A percentile compares a stretch with the other conserved stretches of the same genome.
Evolutionary conservation across 92 coral and sea anemone genomes (phyloP).

Genomic region (Virgularia gustaviana): DNA sequence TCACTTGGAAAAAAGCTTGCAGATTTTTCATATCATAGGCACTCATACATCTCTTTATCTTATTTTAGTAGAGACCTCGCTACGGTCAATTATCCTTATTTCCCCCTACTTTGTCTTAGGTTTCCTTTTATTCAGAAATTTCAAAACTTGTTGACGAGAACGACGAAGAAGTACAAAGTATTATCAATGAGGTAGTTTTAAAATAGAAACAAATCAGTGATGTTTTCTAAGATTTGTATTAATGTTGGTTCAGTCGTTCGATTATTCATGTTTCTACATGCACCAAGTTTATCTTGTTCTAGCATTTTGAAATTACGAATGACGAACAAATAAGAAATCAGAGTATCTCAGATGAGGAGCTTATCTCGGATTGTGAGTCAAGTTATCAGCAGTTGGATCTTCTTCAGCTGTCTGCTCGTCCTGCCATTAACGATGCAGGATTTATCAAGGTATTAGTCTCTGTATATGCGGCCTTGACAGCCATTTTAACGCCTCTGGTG

Average conservation of each 20-base stretch:
- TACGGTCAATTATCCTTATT: neutral
- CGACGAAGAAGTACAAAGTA: slow-evolving; percentile 13
- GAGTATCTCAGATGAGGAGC: slow-evolving; percentile 22
- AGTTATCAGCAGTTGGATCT: slow-evolving; percentile 24
- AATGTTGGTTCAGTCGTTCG: neutral
- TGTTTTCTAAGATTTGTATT: neutral
- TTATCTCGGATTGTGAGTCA: slow-evolving; percentile 34
- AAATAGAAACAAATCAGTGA: too few relatives aligned
- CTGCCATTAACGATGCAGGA: neutral
- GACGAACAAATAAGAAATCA: neutral
- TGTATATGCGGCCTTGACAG: too few relatives aligned
- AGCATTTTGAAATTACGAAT: slow-evolving; percentile 17
- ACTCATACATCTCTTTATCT: neutral
- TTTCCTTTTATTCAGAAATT: slow-evolving; percentile 15
- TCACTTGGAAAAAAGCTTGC: too few relatives aligned
- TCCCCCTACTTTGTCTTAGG: neutral
- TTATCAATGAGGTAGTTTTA: slow-evolving; percentile 25
- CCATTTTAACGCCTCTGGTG: too few relatives aligned
- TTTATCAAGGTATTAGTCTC: slow-evolving; percentile 19
- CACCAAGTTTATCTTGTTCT: neutral
- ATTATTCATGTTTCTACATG: neutral
- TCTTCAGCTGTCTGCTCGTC: slow-evolving; percentile 7
- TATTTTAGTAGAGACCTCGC: neutral
- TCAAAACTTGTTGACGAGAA: slow-evolving; percentile 10
- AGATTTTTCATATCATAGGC: too few relatives aligned